These are phyloP conservation scores for Drosophila teissieri DNA, from an alignment of 1,140 invertebrate genomes.

Conservation along the genomic window DNA sequence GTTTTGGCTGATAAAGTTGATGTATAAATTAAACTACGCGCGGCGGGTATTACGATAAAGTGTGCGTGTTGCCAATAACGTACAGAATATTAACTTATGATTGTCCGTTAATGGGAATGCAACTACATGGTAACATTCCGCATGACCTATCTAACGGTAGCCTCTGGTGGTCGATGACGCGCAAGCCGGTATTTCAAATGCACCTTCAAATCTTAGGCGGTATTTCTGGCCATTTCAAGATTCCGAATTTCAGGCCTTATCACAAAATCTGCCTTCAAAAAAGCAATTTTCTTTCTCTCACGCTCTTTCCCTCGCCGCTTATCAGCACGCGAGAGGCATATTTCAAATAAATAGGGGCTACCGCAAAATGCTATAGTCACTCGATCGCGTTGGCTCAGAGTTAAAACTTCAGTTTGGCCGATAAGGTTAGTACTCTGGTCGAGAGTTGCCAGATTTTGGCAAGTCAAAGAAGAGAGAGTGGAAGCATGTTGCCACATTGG, in stretches of 20 bases:
- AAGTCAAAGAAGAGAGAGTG: not conserved
- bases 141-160: conserved; percentile 11
- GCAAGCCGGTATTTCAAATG: conserved; percentile 25
- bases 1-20: conserved; percentile 13
- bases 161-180: conserved; percentile 16
- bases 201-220: conserved; percentile 19
- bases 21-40: conserved; percentile 36
- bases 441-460: not conserved
- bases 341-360: conserved; percentile 59
- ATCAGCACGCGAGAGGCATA: conserved; percentile 37
- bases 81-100: conserved; percentile 23
- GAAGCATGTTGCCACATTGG: conserved; percentile 20
- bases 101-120: conserved; percentile 48
- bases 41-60: conserved; percentile 67
- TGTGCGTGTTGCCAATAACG: conserved; percentile 61
- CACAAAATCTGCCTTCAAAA: conserved; percentile 60
- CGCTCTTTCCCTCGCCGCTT: conserved; percentile 19
- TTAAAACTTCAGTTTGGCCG: conserved; percentile 24
- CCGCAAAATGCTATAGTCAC: conserved; percentile 40
- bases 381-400: conserved; percentile 21
- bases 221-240: conserved; percentile 7
- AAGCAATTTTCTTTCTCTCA: not conserved
- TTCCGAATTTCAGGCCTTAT: conserved; percentile 36
- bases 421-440: conserved; percentile 20
- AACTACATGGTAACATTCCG: conserved; percentile 2